A percentile compares a stretch with the other conserved stretches of the same genome.
These are phyloP conservation scores for Onychostoma macrolepis DNA, from an alignment of 2,113 vertebrate genomes.

Conservation along the genomic window DNA sequence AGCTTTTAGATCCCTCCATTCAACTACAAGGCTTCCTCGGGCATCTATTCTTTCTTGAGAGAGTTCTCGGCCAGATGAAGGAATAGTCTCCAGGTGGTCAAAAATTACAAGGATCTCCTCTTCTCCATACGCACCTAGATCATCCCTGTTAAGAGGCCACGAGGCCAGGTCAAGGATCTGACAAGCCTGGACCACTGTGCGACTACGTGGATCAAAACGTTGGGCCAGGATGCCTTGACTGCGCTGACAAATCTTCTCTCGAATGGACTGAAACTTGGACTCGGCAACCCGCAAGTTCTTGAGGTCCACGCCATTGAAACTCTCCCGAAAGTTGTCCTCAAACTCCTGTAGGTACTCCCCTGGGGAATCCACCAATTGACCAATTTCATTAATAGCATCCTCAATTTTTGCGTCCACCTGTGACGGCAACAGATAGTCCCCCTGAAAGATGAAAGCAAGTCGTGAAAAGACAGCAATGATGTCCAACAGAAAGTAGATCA, in stretches of 20 bases:
- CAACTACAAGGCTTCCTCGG: constrained; percentile 81
- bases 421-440: constrained; percentile 88
- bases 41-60: constrained; percentile 78
- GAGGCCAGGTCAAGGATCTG: constrained; percentile 87
- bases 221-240: constrained; percentile 90
- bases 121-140: constrained; percentile 87
- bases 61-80: constrained; percentile 77
- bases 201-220: constrained; percentile 85
- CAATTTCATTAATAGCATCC: constrained; percentile 93
- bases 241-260: constrained; percentile 95
- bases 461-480: constrained; percentile 91
- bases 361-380: constrained; percentile 86
- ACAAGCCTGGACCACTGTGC: constrained; percentile 88
- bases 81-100: constrained; percentile 86
- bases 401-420: constrained; percentile 90
- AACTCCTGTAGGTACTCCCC: constrained; percentile 96
- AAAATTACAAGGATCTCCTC: constrained; percentile 91
- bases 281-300: constrained; percentile 94
- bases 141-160: constrained; percentile 87
- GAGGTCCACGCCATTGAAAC: constrained; percentile 90
- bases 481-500: constrained; percentile 95
- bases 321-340: constrained; percentile 93
- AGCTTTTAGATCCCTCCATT: constrained; percentile 93
- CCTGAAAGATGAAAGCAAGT: constrained; percentile 91
- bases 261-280: constrained; percentile 95